A percentile compares a stretch with the other conserved stretches of the same genome.
These are phyloP conservation scores for Leptopilina clavipes DNA, from an alignment of 1,140 invertebrate species.

Conservation along the genomic window DNA sequence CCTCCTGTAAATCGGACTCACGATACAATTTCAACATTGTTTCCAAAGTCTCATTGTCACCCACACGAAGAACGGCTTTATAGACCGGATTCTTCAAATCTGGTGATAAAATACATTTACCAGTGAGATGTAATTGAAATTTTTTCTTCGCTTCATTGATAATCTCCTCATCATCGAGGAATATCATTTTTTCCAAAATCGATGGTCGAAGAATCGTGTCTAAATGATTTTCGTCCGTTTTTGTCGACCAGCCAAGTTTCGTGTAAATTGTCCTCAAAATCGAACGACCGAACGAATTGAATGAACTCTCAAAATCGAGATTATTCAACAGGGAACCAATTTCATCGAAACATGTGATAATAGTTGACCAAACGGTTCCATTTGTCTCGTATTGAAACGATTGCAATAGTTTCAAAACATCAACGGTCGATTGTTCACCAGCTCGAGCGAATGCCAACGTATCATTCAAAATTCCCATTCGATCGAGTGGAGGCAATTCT, in stretches of 20 bases:
- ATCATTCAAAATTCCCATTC: conserved; percentile 80
- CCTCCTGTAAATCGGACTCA: conserved; percentile 79
- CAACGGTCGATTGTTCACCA: conserved; percentile 74
- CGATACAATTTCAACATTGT: conserved; percentile 78
- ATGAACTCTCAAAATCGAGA: conserved; percentile 59
- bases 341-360: conserved; percentile 55
- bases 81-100: conserved; percentile 79
- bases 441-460: conserved; percentile 79
- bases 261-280: conserved; percentile 71
- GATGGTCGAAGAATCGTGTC: conserved; percentile 76
- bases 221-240: conserved; percentile 72
- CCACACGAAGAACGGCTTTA: conserved; percentile 75
- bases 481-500: conserved; percentile 82
- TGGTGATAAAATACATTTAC: conserved; percentile 72
- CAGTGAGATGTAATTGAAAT: conserved; percentile 75
- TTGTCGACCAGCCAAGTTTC: conserved; percentile 75
- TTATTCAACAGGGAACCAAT: neutral
- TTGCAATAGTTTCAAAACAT: conserved; percentile 68
- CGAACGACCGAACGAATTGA: conserved; percentile 70
- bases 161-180: conserved; percentile 75
- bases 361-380: conserved; percentile 78
- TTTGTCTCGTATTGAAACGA: conserved; percentile 77
- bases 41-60: conserved; percentile 75
- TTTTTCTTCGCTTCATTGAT: conserved; percentile 75
- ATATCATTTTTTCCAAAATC: conserved; percentile 56